Base-by-base conservation (phyloP, 2,113 vertebrate species). In the Corvus moneduloides region DNA sequence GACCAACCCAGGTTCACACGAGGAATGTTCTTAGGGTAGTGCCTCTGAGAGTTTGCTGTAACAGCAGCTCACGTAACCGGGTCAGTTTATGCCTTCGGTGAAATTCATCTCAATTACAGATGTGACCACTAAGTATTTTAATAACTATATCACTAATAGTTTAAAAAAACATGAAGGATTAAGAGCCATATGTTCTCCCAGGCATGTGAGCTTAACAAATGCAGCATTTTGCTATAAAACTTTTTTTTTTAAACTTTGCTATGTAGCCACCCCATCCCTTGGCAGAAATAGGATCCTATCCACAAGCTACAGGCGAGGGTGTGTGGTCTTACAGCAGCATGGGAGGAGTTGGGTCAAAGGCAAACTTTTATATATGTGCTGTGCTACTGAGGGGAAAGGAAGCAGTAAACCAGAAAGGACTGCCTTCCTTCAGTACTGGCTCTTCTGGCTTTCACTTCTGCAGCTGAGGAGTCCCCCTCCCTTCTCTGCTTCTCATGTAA, bases 391-490 rank as follows among this genome's bases (percentile, higher is more conserved):
- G 55, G 72, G 78, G 26, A 90, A 83, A 88, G 92, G 87, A 93
- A 96, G 85, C 92, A 92, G 90, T 93, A 95, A 96, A 95, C 62
- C 67, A 95, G 87, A 90, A 92, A 88, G 82, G 39, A 39, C 90
- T 96, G 91, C 81, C 84, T 91, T 55, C 78, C 72, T 79, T 75
- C 66, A 66, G 23, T 73, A 11, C 75, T 90, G 83, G 39, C 32
- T 86, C 55, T 63, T 91, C 43, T 76, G 18, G 16, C 80, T 93
- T 91, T 81, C 84, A 28, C 43, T 94, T 80, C 75, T 93, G 89
- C 78, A 94, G 74, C 87, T 84, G 84, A 87, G 84, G 56, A 90
- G 74, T 89, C 59, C 48, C 44, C 49, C 71, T 86, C 75, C 90
- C 44, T 77, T 44, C 75, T 62, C 63, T 63, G 69, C 64, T 67